Conservation (phyloP, 2,888 invertebrate species). For the Eledone cirrhosa region DNA sequence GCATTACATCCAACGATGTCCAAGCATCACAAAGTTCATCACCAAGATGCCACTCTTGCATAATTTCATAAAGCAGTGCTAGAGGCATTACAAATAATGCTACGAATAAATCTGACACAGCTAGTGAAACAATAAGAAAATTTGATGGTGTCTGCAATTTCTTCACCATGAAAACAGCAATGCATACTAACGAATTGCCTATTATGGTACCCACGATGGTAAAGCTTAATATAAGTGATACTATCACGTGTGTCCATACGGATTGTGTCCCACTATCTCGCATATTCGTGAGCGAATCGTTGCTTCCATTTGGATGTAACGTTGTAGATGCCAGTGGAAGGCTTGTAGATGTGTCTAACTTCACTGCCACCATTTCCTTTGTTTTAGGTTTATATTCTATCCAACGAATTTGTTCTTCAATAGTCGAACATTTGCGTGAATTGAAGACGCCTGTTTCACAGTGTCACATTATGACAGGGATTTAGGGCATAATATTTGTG, state of each 20-base stretch:
- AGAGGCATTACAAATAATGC: constrained; percentile 71
- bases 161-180: constrained; percentile 70
- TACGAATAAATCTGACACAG: constrained; percentile 70
- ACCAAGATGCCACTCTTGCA: constrained; percentile 63
- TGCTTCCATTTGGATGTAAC: constrained; percentile 12
- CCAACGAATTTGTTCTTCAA: too few species aligned
- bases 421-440: background rate
- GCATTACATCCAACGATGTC: constrained; percentile 70
- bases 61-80: constrained; percentile 66
- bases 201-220: constrained; percentile 68
- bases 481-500: background rate
- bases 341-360: background rate
- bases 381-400: too few species aligned
- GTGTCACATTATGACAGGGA: background rate
- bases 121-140: constrained; percentile 68
- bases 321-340: constrained; percentile 6
- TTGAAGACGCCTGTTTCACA: background rate
- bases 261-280: background rate
- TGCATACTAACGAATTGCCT: constrained; percentile 70
- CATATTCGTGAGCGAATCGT: background rate
- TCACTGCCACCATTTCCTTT: background rate
- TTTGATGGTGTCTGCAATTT: constrained; percentile 68
- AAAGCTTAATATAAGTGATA: constrained; percentile 49
- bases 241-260: constrained; percentile 47
- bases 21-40: constrained; percentile 68